Conservation (phyloP, 1,140 invertebrate genomes). For the Cyrtorhinus lividipennis region DNA sequence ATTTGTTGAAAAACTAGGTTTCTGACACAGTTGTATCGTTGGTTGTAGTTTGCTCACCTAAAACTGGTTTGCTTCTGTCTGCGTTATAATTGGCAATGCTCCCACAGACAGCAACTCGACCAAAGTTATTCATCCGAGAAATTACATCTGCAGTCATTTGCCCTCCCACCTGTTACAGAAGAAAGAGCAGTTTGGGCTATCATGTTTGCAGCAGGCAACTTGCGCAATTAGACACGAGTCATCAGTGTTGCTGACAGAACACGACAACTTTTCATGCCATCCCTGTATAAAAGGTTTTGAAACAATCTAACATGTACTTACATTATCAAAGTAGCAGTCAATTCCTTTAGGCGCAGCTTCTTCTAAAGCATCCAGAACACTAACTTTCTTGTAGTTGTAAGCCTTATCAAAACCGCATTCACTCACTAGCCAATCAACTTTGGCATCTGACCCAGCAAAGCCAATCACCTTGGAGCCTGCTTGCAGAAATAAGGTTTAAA, state of each 20-base stretch:
- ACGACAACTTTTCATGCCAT: no score
- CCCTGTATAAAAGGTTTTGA: no score
- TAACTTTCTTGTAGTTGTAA: conserved; percentile 52
- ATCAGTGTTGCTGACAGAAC: no score
- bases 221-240: no score
- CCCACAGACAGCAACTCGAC: conserved; percentile 21
- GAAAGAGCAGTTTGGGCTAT: no score
- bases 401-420: conserved; percentile 49
- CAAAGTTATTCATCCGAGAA: conserved; percentile 30
- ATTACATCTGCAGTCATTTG: conserved; percentile 29
- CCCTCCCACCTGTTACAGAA: conserved; percentile 34
- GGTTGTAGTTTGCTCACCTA: no score
- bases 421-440: conserved; percentile 46
- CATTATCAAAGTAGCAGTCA: conserved; percentile 42
- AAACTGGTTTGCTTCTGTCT: not conserved
- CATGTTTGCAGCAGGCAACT: no score
- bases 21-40: no score
- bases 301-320: no score
- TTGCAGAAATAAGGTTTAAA: no score
- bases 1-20: no score
- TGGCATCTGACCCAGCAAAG: conserved; percentile 51
- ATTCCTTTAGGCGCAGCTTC: conserved; percentile 37
- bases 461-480: conserved; percentile 51
- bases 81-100: not conserved
- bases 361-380: conserved; percentile 37